Evolutionary conservation across 2,888 invertebrate species (phyloP), one percentile per base, ranked within the genome.

Genomic region (Keiferia lycopersicella): DNA sequence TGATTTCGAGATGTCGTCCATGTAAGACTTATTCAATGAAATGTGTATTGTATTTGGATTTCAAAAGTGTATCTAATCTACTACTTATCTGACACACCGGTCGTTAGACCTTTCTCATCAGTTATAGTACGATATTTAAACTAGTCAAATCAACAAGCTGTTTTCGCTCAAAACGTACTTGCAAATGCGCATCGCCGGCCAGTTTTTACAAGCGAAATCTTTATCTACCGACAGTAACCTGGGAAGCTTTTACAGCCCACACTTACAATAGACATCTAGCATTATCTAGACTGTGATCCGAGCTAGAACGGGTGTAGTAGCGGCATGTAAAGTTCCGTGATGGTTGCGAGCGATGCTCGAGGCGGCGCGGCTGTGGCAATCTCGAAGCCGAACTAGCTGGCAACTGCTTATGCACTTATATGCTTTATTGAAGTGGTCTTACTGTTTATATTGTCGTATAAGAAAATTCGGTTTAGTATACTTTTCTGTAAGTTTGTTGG

Each of bases 261-360:
- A 30, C 30, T 38, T 57, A 26, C 38, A 26, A 30, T 30, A 38
- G 30, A 20, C 38, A 16, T 57, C 22, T 30, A 38, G 57, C 30
- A 57, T 30, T 38, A 50, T 45, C 18, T 20, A 50, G 50, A 50
- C 50, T 50, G 20, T 50, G 20, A 22, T 16, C 64, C 20, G 18
- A 11, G 11, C 50, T 18, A 10, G 18, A 50, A 50, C 50, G 34
- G 34, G 34, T 34, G 34, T 10, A 34, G 8, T 8, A 34, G 10
- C 34, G 16, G 18, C 48, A 50, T 22, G 50, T 50, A 50, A 50
- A 50, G 50, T 22, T 18, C 12, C 20, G 2, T 50, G 50, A 50
- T 50, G 50, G 50, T 48, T 18, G 48, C n/a, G 11, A 4, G 45
- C n/a, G n/a, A 3, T 0, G 45, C 45, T 16, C 8, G 45, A n/a